A percentile compares a stretch with the other conserved stretches of the same genome.
Conservation (phyloP, 2,113 vertebrate genomes). For the Nothocercus julius region DNA sequence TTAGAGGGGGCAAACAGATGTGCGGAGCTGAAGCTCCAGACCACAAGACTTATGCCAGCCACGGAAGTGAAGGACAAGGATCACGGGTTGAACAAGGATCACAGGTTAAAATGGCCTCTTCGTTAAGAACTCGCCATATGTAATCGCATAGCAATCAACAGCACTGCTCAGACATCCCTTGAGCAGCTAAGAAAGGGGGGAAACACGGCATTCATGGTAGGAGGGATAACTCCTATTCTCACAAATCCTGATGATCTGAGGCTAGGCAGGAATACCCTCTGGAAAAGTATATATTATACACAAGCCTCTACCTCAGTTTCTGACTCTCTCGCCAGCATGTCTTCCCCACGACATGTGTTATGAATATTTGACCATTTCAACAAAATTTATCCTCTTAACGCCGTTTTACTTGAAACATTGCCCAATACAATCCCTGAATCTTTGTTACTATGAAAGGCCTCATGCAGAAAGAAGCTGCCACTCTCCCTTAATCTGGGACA, state of each 20-base stretch:
- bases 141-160: not conserved
- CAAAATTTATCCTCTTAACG: not conserved
- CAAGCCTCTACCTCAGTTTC: not conserved
- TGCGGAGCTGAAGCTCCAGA: not conserved
- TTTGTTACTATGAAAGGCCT: not conserved
- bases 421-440: not conserved
- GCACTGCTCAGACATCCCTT: not conserved
- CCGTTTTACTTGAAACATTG: not conserved
- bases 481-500: not conserved
- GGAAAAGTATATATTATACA: not conserved
- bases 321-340: not conserved
- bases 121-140: not conserved
- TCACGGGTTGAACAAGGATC: not conserved
- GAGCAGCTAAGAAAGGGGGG: not conserved
- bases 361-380: not conserved
- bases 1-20: not conserved
- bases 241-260: not conserved
- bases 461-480: not conserved
- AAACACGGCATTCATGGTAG: not conserved
- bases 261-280: not conserved
- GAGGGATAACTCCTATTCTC: not conserved
- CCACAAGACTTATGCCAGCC: not conserved
- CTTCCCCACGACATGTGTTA: not conserved
- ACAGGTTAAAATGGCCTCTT: not conserved
- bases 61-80: not conserved